Percentiles rank a stretch among this genome's conserved stretches.
These are phyloP conservation scores for Onthophagus taurus DNA, from an alignment of 1,140 invertebrate genomes.

Conservation along the genomic window DNA sequence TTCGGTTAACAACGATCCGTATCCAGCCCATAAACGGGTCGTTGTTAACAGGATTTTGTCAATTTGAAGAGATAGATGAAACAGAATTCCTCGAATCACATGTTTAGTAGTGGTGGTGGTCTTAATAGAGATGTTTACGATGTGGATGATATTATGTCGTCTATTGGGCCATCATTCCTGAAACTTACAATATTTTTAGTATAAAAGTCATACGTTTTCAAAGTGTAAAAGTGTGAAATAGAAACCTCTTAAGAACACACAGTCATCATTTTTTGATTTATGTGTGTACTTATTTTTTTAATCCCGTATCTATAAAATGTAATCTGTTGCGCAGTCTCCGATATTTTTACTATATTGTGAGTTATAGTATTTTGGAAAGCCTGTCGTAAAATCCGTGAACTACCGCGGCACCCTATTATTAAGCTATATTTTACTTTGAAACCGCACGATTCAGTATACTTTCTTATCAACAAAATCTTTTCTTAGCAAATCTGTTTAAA, in stretches of 20 bases:
- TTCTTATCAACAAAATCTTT: too few species aligned
- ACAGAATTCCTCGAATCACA: conserved; percentile 4
- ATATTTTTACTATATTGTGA: neutral
- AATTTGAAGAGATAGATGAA: neutral
- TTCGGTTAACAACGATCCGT: conserved; percentile 5
- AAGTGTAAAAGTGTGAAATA: neutral
- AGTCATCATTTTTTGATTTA: neutral
- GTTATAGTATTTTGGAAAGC: too few species aligned
- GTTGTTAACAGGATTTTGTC: neutral
- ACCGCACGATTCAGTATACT: too few species aligned
- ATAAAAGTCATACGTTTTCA: neutral
- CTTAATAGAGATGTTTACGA: neutral
- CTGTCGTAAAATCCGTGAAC: too few species aligned
- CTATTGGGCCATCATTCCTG: conserved; percentile 11
- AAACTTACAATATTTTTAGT: neutral
- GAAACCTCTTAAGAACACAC: neutral
- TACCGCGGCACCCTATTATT: too few species aligned
- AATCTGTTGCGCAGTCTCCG: neutral
- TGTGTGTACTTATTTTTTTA: neutral
- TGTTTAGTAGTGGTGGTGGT: too few species aligned
- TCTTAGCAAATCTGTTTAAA: too few species aligned
- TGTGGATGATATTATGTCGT: conserved; percentile 10
- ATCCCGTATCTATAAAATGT: neutral
- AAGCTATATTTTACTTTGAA: too few species aligned
- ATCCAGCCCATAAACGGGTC: conserved; percentile 8